Conservation (phyloP, 2,113 vertebrate genomes). For the Nothocercus julius region DNA sequence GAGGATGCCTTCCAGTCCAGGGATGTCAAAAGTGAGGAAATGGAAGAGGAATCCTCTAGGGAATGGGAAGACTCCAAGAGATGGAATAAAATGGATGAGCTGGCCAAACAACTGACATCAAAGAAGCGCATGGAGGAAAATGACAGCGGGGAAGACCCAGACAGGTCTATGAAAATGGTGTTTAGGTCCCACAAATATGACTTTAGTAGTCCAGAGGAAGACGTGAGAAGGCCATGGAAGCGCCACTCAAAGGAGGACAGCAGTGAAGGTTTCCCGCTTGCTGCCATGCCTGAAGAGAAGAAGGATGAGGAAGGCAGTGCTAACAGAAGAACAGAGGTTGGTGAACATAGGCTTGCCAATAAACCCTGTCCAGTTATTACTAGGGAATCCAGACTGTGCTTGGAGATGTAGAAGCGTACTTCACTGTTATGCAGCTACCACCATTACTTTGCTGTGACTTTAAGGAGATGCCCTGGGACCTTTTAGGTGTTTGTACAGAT, state of each 20-base stretch:
- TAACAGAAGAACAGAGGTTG: constrained; percentile 88
- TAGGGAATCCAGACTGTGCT: neutral
- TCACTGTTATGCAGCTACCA: fast-evolving
- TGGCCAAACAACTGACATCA: constrained; percentile 76
- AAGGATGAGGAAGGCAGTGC: constrained; percentile 94
- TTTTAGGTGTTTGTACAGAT: neutral
- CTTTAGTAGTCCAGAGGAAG: constrained; percentile 52
- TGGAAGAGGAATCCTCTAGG: constrained; percentile 57
- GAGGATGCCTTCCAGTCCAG: constrained; percentile 40
- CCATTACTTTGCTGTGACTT: neutral
- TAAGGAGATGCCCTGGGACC: neutral
- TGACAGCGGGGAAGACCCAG: constrained; percentile 64
- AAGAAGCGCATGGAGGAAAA: constrained; percentile 72
- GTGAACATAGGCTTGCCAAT: constrained; percentile 21
- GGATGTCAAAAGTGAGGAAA: constrained; percentile 36
- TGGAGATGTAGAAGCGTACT: neutral
- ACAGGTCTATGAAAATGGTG: constrained; percentile 75
- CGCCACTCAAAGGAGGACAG: constrained; percentile 82
- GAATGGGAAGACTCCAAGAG: constrained; percentile 76
- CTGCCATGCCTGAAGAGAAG: constrained; percentile 80
- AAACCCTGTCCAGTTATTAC: neutral
- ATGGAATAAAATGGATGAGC: constrained; percentile 82
- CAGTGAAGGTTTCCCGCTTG: constrained; percentile 79
- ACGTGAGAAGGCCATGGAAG: constrained; percentile 67
- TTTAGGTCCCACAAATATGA: constrained; percentile 63